These are phyloP conservation scores for Theristus sp. DNA, from an alignment of 2,888 invertebrate species.

Conservation along the genomic window DNA sequence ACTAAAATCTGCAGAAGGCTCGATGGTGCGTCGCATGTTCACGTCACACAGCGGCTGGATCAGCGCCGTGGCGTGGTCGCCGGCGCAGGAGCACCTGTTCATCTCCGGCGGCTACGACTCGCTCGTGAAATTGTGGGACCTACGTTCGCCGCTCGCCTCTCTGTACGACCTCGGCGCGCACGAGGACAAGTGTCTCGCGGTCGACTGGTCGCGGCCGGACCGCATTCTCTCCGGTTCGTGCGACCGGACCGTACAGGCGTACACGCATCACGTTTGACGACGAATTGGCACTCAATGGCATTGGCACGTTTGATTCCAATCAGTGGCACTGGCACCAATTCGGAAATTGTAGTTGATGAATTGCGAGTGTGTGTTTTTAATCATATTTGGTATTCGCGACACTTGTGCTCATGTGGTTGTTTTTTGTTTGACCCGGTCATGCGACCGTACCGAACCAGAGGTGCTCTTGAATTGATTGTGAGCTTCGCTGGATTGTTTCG, in stretches of 20 bases:
- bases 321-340: no score
- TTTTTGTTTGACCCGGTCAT: no score
- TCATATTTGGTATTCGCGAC: no score
- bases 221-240: neutral
- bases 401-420: no score
- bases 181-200: neutral
- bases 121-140: neutral
- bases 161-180: neutral
- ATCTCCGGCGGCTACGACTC: conserved; percentile 31
- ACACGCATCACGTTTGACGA: neutral
- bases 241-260: neutral
- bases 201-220: neutral
- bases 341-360: no score
- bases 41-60: conserved; percentile 77
- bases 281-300: no score
- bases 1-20: conserved; percentile 32
- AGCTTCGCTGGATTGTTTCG: no score
- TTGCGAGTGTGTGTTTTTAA: no score
- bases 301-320: no score
- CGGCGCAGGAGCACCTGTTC: conserved; percentile 58
- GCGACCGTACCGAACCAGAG: no score
- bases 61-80: conserved; percentile 71
- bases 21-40: conserved; percentile 66
- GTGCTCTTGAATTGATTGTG: no score
- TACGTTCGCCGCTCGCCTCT: neutral